Base-by-base conservation (phyloP, 1,140 invertebrate species). In the Hypsibius dujardini region DNA sequence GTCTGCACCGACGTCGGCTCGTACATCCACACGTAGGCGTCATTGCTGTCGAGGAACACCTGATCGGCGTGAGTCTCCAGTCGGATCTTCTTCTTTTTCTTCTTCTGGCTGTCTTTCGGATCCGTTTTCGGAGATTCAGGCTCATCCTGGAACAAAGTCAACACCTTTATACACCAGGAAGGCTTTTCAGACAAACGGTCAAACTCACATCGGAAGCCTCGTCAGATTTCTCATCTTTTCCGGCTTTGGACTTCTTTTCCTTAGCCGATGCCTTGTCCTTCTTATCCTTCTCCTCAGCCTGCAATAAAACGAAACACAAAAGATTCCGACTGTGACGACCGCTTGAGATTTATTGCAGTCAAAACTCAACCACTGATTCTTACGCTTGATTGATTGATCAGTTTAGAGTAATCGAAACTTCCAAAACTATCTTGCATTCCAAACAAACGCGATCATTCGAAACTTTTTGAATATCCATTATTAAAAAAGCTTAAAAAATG, bases 1-100 rank as follows among this genome's bases (percentile, higher is more conserved):
- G 96, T 81, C 92, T 91, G 72, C 93, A 85, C 7, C 94, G 92
- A 76, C 3, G 95, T 92, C 1, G 95, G 95, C 80, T 98, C 95
- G 81, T 96, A 99, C 72, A 98, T 89, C 96, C 96, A 98, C 15
- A 98, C 95, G 81, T 97, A 99, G 1, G 95, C 90, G 78, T 97
- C 92, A 47, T 88, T 84, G 56, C 87, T 88, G 81, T 98, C 95
- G 1, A 92, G 84, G 82, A 97, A 96, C 74, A 87, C 79, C 80
- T 98, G 92, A 74, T 95, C 89, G 76, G 92, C 85, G 81, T 95
- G 92, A 92, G 97, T 96, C 79, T 96, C 91, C 14, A 98, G 79
- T 59, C 92, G 87, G 70, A 89, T 81, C 77, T 85, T 86, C 70
- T 84, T 83, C 75, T 86, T 84, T 76, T 84, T 79, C 76, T 82